These are phyloP conservation scores for Hipparchia semele DNA, from an alignment of 2,888 invertebrate genomes.

Conservation along the genomic window DNA sequence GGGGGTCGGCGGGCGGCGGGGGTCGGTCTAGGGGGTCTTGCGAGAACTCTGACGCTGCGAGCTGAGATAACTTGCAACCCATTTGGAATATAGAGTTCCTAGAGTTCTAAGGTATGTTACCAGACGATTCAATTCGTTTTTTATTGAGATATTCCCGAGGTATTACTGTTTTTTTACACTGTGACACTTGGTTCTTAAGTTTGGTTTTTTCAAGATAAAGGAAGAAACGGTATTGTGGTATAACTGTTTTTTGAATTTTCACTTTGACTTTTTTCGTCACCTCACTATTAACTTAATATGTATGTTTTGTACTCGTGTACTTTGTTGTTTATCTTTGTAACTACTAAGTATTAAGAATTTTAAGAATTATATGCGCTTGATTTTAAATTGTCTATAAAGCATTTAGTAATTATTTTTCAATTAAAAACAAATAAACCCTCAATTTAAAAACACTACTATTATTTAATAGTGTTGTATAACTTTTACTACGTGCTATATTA, in stretches of 20 bases:
- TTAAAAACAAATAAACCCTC: background rate
- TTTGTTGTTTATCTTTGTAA: background rate
- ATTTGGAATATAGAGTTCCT: conserved; percentile 59
- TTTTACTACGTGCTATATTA: background rate
- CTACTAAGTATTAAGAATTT: background rate
- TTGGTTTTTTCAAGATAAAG: no score
- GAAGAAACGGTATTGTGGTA: background rate
- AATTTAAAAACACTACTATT: background rate
- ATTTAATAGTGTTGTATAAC: background rate
- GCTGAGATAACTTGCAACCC: conserved; percentile 90
- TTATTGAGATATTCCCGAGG: no score
- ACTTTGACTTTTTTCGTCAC: background rate
- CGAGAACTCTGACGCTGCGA: conserved; percentile 81
- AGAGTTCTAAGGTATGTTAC: background rate
- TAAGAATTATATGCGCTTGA: background rate
- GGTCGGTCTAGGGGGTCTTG: conserved; percentile 81
- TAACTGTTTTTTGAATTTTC: background rate
- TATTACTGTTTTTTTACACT: no score
- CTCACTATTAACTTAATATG: background rate
- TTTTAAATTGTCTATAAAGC: background rate
- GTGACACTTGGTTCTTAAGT: no score
- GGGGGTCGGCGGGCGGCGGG: conserved; percentile 88
- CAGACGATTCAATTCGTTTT: no score
- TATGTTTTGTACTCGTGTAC: background rate
- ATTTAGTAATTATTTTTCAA: background rate